phyloP scores from a whole-genome alignment of 2,888 invertebrate genomes.

The Rapana venosa region DNA sequence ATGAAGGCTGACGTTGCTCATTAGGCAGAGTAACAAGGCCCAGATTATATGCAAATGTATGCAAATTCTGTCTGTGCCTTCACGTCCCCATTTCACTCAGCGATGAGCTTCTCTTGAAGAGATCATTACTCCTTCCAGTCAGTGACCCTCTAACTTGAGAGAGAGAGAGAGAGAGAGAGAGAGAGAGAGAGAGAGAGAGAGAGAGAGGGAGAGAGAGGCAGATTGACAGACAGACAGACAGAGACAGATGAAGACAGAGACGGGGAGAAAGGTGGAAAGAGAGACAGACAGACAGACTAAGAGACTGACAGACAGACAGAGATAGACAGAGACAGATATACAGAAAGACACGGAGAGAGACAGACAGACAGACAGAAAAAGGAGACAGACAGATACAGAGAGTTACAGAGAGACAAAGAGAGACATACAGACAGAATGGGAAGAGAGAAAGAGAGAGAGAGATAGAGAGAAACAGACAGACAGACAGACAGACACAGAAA shows the following conservation, averaged over 20 bases:
- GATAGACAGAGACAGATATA: neutral
- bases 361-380: too few relatives aligned
- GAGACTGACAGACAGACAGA: neutral
- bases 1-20: too few relatives aligned
- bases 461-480: neutral
- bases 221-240: too few relatives aligned
- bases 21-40: too few relatives aligned
- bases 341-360: neutral
- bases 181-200: neutral
- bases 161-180: neutral
- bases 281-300: neutral
- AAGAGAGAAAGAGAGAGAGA: too few relatives aligned
- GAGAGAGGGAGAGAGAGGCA: neutral
- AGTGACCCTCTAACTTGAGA: neutral
- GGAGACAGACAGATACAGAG: too few relatives aligned
- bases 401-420: too few relatives aligned
- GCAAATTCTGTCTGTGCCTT: neutral
- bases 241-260: too few relatives aligned
- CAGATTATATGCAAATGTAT: too few relatives aligned
- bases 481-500: neutral
- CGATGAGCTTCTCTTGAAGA: neutral
- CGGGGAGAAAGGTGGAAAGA: neutral
- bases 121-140: too few relatives aligned
- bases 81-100: neutral
- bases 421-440: too few relatives aligned